Base-by-base conservation (phyloP, 2,888 invertebrate genomes). In the Carpatolechia fugitivella region DNA sequence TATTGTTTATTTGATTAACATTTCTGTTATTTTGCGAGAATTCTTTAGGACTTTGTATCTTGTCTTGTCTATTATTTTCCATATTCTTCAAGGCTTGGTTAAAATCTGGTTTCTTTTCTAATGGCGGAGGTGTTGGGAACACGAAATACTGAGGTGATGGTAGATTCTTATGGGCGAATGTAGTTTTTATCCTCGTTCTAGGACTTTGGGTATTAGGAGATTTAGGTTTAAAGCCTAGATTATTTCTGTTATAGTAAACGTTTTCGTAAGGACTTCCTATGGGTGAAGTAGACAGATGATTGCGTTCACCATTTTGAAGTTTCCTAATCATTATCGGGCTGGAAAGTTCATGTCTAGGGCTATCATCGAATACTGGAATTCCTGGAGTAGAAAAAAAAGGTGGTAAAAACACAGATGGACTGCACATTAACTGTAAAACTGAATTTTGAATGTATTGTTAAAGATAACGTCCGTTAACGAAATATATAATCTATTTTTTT, bases 261-360 rank as follows among this genome's bases (percentile, higher is more conserved):
- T 94, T 94, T 74, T 94, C 94, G 65, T 94, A 94, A 0, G 92
- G 91, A 63, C 91, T 92, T 3, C 78, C 76, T 54, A 80, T 68
- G 0, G 85, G 83, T 0, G 84, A 82, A 0, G 74, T 61, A 10
- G 60, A 52, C 0, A 59, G 11, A 1, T 68, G 57, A 18, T 14
- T 38, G 18, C 57, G 60, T 20, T 61, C 66, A 16, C 71, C 80
- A 66, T 78, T 73, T 46, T 66, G 63, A 58, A 74, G 60, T 65
- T 83, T 89, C 52, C 86, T 81, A 61, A 88, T 82, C 76, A 88
- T 76, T 36, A 84, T 74, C 0, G 87, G 89, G 77, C 89, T 90
- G 72, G 89, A 44, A 44, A 89, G 62, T 55, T 85, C 81, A 30
- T 78, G 79, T 56, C 68, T 70, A 0, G 76, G 66, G 2, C 72